Percentiles rank a stretch among this genome's conserved stretches.
Evolutionary conservation across 2,113 vertebrate species (phyloP).

Genomic region (Odontophorus gujanensis): DNA sequence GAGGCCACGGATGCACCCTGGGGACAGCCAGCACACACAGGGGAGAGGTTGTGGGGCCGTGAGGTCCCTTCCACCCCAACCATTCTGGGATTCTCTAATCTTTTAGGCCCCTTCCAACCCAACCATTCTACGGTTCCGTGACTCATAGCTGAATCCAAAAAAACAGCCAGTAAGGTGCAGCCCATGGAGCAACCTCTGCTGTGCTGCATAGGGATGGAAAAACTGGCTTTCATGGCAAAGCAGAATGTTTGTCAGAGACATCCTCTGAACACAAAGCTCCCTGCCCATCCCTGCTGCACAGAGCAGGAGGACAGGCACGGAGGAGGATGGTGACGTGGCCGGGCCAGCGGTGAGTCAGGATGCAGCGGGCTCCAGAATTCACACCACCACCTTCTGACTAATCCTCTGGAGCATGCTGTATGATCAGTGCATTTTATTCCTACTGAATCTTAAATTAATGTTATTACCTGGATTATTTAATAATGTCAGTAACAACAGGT

Average conservation of each 20-base stretch:
- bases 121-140: not conserved
- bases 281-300: not conserved
- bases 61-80: no score
- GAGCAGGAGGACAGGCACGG: not conserved
- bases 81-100: no score
- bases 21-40: not conserved
- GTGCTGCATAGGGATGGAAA: not conserved
- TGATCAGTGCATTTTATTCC: not conserved
- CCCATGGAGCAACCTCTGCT: not conserved
- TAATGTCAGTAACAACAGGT: conserved; percentile 41
- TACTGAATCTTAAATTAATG: conserved; percentile 44
- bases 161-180: not conserved
- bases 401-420: not conserved
- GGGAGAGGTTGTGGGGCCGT: not conserved
- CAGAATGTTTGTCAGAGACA: not conserved
- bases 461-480: conserved; percentile 64
- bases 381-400: not conserved
- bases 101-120: not conserved
- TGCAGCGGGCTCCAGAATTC: not conserved
- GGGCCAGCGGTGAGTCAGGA: not conserved
- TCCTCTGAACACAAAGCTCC: not conserved
- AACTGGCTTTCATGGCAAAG: not conserved
- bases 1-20: not conserved
- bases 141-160: fast-evolving
- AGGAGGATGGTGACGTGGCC: not conserved